Evolutionary conservation across 2,888 invertebrate species (phyloP).

Genomic region (Boloria euphrosyne): DNA sequence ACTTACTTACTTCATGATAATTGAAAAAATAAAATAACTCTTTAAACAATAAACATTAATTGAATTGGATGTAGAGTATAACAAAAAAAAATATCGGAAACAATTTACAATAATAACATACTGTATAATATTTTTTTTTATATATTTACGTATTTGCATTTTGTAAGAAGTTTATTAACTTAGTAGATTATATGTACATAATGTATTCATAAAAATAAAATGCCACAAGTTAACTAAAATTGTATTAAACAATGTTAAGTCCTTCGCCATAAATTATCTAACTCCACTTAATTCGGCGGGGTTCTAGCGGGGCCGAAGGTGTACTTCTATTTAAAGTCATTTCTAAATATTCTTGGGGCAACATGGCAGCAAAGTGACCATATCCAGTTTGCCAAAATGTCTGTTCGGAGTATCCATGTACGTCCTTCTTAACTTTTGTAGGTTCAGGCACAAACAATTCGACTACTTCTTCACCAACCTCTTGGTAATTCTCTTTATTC

Average conservation of each 20-base stretch:
- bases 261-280: background rate
- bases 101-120: no score
- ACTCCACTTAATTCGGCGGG: background rate
- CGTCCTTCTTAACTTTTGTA: conserved; percentile 5
- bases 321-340: conserved; percentile 4
- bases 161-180: no score
- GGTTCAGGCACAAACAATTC: background rate
- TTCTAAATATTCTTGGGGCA: conserved; percentile 9
- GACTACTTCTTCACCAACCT: conserved; percentile 3
- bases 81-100: no score
- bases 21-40: no score
- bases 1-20: no score
- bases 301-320: conserved; percentile 9
- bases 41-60: no score
- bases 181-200: no score
- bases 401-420: background rate
- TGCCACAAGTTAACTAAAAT: background rate
- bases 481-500: conserved; percentile 1
- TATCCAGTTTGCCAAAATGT: background rate
- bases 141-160: no score
- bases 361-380: background rate
- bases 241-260: background rate
- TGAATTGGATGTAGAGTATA: no score
- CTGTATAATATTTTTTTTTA: no score
- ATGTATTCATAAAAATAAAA: no score